These are phyloP conservation scores for Mechanitis mazaeus DNA, from an alignment of 2,888 invertebrate genomes.

Conservation along the genomic window DNA sequence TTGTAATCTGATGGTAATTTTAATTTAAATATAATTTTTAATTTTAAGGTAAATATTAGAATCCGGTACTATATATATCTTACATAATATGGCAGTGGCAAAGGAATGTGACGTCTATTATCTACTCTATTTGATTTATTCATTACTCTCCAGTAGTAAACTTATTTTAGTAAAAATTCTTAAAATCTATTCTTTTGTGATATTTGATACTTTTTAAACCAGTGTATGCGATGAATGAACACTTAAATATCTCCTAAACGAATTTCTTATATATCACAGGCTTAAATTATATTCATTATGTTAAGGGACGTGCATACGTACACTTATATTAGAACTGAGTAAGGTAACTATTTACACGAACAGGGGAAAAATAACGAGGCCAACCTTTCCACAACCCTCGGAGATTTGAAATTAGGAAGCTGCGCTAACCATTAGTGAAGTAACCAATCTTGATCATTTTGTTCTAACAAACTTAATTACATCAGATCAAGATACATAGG, in stretches of 20 bases:
- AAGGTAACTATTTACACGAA: conserved; percentile 76
- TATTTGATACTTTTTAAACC: conserved; percentile 13
- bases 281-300: conserved; percentile 71
- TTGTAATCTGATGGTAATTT: neutral
- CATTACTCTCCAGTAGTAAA: conserved; percentile 16
- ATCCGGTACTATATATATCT: conserved; percentile 15
- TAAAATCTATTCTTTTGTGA: neutral
- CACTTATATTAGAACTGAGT: conserved; percentile 68
- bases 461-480: conserved; percentile 34
- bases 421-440: conserved; percentile 51
- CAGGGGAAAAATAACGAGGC: conserved; percentile 76
- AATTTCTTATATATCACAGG: conserved; percentile 74
- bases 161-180: conserved; percentile 16
- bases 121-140: conserved; percentile 16
- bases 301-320: conserved; percentile 74
- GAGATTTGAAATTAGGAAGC: conserved; percentile 70
- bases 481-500: conserved; percentile 29
- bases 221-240: conserved; percentile 40
- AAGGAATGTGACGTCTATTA: conserved; percentile 22
- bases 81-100: conserved; percentile 25
- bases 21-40: conserved; percentile 10
- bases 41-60: conserved; percentile 10
- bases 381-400: conserved; percentile 75
- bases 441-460: conserved; percentile 50
- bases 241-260: conserved; percentile 63